Conservation (phyloP, 2,113 vertebrate species). For the Mirounga angustirostris region DNA sequence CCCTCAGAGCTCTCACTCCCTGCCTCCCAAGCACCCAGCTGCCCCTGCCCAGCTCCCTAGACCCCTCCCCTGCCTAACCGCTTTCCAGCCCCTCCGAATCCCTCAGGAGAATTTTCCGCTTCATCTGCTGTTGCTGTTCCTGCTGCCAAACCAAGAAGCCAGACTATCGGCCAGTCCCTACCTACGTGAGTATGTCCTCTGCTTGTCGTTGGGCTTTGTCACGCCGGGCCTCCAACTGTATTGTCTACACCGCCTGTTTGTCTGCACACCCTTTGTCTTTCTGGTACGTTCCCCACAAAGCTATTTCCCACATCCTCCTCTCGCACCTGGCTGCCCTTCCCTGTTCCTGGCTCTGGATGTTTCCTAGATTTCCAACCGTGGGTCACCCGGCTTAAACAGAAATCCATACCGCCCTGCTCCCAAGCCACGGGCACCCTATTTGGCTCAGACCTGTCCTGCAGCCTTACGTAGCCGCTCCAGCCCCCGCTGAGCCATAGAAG, state of each 20-base stretch:
- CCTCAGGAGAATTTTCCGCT: constrained; percentile 87
- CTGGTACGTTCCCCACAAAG: background rate
- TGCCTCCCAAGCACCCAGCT: background rate
- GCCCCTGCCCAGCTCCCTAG: background rate
- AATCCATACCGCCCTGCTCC: background rate
- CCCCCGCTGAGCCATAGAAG: background rate
- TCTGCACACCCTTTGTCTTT: background rate
- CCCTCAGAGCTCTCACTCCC: background rate
- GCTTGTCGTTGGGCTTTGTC: background rate
- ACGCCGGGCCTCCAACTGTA: background rate
- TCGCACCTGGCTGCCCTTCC: background rate
- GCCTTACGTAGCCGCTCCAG: background rate
- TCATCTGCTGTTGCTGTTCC: constrained; percentile 89
- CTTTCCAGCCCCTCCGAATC: background rate
- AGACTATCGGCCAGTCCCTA: constrained; percentile 88
- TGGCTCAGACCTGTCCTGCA: background rate
- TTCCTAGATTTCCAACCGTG: background rate
- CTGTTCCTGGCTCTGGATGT: background rate
- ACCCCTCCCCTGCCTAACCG: background rate
- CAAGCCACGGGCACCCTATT: background rate
- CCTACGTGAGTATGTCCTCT: constrained; percentile 86
- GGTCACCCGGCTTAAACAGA: background rate
- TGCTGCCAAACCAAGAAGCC: constrained; percentile 81
- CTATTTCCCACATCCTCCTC: background rate
- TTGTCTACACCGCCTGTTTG: background rate